A percentile compares a stretch with the other conserved stretches of the same genome.
Evolutionary conservation across 2,888 invertebrate genomes (phyloP).

Genomic region (Tipula unca): DNA sequence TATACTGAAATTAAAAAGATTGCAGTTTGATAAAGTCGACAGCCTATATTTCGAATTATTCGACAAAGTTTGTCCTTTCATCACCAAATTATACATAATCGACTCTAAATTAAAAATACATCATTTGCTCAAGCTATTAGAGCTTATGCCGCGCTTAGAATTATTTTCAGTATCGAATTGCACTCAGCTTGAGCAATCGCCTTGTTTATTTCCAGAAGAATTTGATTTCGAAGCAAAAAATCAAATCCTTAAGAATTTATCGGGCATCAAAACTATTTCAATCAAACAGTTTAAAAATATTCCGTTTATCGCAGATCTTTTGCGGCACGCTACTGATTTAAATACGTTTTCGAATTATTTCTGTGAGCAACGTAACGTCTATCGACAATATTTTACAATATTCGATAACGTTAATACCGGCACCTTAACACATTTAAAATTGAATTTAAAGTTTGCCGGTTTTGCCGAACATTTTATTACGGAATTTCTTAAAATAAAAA

Average conservation of each 20-base stretch:
- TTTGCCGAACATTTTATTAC: not conserved
- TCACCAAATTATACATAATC: too few species aligned
- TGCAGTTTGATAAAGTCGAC: too few species aligned
- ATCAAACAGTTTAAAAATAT: not conserved
- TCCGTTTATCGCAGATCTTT: not conserved
- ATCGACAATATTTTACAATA: not conserved
- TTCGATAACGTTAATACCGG: not conserved
- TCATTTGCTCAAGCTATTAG: too few species aligned
- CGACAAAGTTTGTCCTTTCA: too few species aligned
- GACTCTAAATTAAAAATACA: too few species aligned
- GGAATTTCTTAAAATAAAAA: not conserved
- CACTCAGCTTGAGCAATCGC: too few species aligned
- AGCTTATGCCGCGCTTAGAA: too few species aligned
- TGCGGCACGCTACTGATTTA: not conserved
- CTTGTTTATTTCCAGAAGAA: too few species aligned
- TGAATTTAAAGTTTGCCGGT: not conserved
- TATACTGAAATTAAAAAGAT: too few species aligned
- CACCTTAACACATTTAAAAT: not conserved
- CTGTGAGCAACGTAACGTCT: too few species aligned
- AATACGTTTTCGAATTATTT: not conserved
- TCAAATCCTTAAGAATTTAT: not conserved
- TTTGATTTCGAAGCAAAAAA: not conserved
- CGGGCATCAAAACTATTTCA: not conserved
- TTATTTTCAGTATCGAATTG: too few species aligned
- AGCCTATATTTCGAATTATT: too few species aligned